Percentiles rank a stretch among this genome's conserved stretches.
Conservation (phyloP, 2,113 vertebrate species). For the Ondatra zibethicus region DNA sequence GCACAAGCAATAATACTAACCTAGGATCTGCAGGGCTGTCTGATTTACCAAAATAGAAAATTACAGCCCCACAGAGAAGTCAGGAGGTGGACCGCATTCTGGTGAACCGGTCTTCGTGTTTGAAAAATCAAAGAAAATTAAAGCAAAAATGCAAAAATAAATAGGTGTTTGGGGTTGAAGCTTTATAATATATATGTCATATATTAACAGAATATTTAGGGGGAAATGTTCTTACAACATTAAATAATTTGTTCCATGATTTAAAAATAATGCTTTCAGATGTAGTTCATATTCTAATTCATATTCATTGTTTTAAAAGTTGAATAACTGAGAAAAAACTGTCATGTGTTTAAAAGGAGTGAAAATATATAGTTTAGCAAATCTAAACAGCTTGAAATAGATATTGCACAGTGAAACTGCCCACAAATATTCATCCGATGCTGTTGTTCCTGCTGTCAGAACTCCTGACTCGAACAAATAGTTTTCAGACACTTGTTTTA, state of each 20-base stretch:
- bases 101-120: constrained; percentile 75
- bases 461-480: constrained; percentile 69
- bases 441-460: background rate
- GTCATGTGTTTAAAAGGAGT: constrained; percentile 34
- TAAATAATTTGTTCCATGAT: background rate
- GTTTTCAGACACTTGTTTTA: constrained; percentile 78
- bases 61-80: constrained; percentile 83
- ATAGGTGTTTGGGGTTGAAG: background rate
- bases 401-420: constrained; percentile 22
- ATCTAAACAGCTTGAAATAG: constrained; percentile 36
- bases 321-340: constrained; percentile 60
- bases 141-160: constrained; percentile 54
- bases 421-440: constrained; percentile 64
- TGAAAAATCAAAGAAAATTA: constrained; percentile 58
- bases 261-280: constrained; percentile 56
- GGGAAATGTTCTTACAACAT: background rate
- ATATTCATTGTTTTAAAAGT: constrained; percentile 52
- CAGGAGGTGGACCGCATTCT: constrained; percentile 59
- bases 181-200: background rate
- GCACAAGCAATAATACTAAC: constrained; percentile 80
- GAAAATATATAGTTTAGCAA: constrained; percentile 32
- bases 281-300: background rate
- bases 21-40: constrained; percentile 85
- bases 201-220: background rate
- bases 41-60: constrained; percentile 89